These are phyloP conservation scores for Drepana arcuata DNA, from an alignment of 1,140 invertebrate species.

Conservation along the genomic window DNA sequence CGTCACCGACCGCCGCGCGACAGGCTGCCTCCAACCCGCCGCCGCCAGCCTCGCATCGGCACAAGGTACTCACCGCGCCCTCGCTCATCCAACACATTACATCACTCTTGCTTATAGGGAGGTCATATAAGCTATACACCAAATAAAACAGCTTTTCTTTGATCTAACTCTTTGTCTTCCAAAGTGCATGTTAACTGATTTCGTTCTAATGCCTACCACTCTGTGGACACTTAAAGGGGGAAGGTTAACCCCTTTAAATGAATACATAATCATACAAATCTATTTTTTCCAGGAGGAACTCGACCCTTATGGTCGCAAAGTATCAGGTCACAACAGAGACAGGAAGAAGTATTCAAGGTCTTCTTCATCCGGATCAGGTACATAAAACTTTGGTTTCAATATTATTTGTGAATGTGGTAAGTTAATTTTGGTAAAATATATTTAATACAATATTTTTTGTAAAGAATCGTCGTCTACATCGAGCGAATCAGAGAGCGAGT, in stretches of 20 bases:
- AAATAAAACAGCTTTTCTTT: too few species aligned
- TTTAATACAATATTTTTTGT: background rate
- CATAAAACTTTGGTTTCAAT: too few species aligned
- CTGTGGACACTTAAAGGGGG: too few species aligned
- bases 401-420: too few species aligned
- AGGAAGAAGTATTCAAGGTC: constrained; percentile 66
- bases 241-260: too few species aligned
- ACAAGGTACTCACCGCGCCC: constrained; percentile 46
- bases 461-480: constrained; percentile 70
- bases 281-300: constrained; percentile 45
- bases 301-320: constrained; percentile 61
- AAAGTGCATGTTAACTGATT: too few species aligned
- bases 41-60: constrained; percentile 44
- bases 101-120: too few species aligned
- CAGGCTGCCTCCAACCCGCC: constrained; percentile 70
- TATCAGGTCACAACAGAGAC: constrained; percentile 42
- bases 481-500: constrained; percentile 71
- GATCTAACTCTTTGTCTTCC: too few species aligned
- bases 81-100: too few species aligned
- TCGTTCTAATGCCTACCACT: too few species aligned
- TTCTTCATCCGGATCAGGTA: constrained; percentile 73
- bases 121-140: too few species aligned
- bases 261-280: constrained; percentile 1
- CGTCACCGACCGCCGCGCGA: constrained; percentile 65
- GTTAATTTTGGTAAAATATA: too few species aligned